These are phyloP conservation scores for Pocillopora grandis DNA, from an alignment of 92 coral and sea anemone genomes.

Conservation along the genomic window DNA sequence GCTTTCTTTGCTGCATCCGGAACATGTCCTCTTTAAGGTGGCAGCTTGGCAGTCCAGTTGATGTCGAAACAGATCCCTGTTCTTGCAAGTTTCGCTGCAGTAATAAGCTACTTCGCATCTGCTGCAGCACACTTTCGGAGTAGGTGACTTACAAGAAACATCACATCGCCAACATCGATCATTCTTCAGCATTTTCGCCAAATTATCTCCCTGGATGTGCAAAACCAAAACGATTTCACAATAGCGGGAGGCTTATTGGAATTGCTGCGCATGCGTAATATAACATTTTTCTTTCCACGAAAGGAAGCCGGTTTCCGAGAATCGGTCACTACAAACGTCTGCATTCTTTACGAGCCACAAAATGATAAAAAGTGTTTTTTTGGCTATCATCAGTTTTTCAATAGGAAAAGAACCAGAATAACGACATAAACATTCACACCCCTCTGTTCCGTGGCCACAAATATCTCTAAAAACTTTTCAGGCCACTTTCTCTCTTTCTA, in stretches of 20 bases:
- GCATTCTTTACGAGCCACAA: neutral
- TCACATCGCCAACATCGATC: conserved; percentile 46
- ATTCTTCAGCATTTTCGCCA: conserved; percentile 20
- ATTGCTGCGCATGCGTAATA: neutral
- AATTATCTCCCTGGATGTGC: no score
- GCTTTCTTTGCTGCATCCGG: conserved; percentile 37
- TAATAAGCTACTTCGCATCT: conserved; percentile 51
- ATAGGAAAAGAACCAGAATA: no score
- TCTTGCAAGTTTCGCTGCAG: conserved; percentile 65
- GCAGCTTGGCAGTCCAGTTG: conserved; percentile 53
- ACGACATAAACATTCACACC: no score
- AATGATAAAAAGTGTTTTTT: no score
- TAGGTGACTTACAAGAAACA: neutral
- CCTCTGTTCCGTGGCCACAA: no score
- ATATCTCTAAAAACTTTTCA: no score
- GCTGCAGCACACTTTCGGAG: conserved; percentile 10
- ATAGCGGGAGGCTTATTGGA: no score
- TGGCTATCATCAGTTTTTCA: no score
- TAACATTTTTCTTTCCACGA: neutral
- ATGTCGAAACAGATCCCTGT: conserved; percentile 62
- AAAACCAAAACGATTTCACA: no score
- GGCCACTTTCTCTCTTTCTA: no score
- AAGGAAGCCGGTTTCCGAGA: neutral
- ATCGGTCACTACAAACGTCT: neutral
- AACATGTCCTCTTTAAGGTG: conserved; percentile 36